Conservation (phyloP, 2,888 invertebrate species). For the Oeneis ivallda region DNA sequence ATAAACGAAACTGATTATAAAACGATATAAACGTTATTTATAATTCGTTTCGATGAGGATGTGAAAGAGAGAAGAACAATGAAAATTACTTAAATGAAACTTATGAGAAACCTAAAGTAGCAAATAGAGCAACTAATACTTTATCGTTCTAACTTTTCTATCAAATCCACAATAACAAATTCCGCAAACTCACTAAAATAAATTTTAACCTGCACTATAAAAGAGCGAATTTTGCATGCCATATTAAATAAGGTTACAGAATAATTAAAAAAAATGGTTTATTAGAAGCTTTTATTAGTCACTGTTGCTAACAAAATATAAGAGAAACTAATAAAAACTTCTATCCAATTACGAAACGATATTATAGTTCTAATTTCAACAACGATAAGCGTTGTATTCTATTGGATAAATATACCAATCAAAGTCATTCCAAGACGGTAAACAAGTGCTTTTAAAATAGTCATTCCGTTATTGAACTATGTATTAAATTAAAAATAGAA, state of each 20-base stretch:
- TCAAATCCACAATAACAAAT: constrained; percentile 41
- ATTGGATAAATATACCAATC: no score
- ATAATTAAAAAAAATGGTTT: background rate
- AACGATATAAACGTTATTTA: constrained; percentile 35
- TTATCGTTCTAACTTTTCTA: constrained; percentile 60
- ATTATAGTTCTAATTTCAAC: background rate
- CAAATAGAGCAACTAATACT: constrained; percentile 55
- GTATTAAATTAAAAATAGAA: background rate
- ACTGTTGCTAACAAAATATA: background rate
- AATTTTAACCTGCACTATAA: constrained; percentile 7
- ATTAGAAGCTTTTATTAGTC: constrained; percentile 7
- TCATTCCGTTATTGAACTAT: background rate
- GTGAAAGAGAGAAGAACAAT: constrained; percentile 14
- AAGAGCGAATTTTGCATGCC: constrained; percentile 30
- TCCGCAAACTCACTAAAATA: constrained; percentile 29
- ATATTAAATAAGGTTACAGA: constrained; percentile 9
- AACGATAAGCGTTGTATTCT: no score
- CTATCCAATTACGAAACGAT: background rate
- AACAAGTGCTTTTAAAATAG: background rate
- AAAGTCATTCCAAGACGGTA: background rate
- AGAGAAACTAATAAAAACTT: background rate
- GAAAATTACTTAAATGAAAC: constrained; percentile 17
- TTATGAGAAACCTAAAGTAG: constrained; percentile 31
- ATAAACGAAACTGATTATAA: constrained; percentile 40
- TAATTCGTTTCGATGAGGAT: constrained; percentile 39